phyloP scores from a whole-genome alignment of 2,113 vertebrate species.

The Globicephala melas region DNA sequence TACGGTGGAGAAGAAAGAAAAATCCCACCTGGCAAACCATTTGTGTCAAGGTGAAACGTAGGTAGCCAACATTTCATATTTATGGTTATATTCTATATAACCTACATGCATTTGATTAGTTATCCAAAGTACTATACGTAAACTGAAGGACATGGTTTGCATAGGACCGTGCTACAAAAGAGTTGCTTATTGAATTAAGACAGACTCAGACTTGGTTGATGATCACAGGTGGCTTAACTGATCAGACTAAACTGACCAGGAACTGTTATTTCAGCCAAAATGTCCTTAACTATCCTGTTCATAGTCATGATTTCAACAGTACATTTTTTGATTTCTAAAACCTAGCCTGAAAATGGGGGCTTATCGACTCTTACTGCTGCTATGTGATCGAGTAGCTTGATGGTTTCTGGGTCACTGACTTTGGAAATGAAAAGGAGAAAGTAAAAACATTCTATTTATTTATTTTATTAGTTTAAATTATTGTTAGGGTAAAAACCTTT shows the following conservation, averaged over 20 bases:
- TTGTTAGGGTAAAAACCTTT: not conserved
- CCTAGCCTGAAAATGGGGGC: not conserved
- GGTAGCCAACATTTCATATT: not conserved
- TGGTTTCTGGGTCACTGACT: constrained; percentile 7
- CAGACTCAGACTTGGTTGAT: not conserved
- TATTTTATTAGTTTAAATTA: constrained; percentile 13
- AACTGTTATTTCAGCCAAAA: not conserved
- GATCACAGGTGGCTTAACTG: not conserved
- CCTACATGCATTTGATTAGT: not conserved
- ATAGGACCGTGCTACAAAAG: not conserved
- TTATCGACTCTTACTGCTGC: not conserved
- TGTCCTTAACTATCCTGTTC: not conserved
- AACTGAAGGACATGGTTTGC: not conserved
- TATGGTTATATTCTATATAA: not conserved
- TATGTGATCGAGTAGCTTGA: not conserved
- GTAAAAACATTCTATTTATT: not conserved
- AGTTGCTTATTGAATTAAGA: not conserved
- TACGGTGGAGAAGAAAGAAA: not conserved
- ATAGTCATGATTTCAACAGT: not conserved
- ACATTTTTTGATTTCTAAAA: not conserved
- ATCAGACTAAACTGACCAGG: not conserved
- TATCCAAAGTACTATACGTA: not conserved
- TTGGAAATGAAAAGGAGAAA: not conserved
- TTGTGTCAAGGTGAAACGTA: not conserved
- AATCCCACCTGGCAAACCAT: not conserved